Conservation (phyloP, 2,113 vertebrate genomes). For the Mixornis gularis region DNA sequence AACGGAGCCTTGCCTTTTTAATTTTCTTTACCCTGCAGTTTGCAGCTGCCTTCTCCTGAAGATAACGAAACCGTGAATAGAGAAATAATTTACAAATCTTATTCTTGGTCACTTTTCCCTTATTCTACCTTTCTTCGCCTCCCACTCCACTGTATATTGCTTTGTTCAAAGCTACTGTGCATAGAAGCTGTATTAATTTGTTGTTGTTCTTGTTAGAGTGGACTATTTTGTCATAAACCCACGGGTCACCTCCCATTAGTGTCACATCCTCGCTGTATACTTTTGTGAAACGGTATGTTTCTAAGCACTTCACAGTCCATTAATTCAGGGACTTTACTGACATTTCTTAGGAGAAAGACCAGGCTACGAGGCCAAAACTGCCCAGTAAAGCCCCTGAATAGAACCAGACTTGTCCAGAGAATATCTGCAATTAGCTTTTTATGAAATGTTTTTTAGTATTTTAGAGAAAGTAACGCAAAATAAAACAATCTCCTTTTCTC, state of each 20-base stretch:
- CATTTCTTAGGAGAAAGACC: conserved; percentile 56
- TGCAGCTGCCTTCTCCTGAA: background rate
- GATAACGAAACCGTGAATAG: background rate
- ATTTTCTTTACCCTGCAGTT: background rate
- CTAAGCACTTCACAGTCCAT: conserved; percentile 68
- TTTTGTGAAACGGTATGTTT: conserved; percentile 64
- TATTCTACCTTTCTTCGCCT: background rate
- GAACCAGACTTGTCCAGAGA: background rate
- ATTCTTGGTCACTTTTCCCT: background rate
- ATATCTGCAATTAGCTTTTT: conserved; percentile 35
- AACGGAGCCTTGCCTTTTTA: background rate
- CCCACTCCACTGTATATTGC: background rate
- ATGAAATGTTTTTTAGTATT: background rate
- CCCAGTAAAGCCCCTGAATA: conserved; percentile 4
- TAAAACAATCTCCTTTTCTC: background rate
- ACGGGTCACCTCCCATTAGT: conserved; percentile 64
- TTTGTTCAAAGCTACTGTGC: background rate
- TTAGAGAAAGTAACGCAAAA: background rate
- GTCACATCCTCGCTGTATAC: conserved; percentile 47
- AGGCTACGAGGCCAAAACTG: conserved; percentile 26
- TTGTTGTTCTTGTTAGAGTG: conserved; percentile 1
- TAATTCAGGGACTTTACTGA: conserved; percentile 67
- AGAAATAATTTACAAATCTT: background rate
- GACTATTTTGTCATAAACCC: conserved; percentile 40
- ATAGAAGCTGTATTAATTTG: conserved; percentile 12